These are phyloP conservation scores for Columba janthina DNA, from an alignment of 2,113 vertebrate species.

Conservation along the genomic window DNA sequence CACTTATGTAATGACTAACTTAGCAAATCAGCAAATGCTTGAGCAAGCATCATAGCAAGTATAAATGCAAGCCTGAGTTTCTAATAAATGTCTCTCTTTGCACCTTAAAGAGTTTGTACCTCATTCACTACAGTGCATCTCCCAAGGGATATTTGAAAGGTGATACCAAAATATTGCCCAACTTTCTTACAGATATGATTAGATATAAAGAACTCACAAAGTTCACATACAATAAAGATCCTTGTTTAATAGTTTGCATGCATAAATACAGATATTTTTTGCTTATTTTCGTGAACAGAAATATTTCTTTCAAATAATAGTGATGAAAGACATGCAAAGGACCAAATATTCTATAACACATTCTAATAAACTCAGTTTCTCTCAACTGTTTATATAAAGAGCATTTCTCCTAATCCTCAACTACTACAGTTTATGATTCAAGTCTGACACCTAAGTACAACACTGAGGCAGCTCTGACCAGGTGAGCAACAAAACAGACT, in stretches of 20 bases:
- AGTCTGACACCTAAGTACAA: background rate
- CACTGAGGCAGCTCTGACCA: background rate
- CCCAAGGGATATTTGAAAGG: background rate
- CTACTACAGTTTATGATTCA: background rate
- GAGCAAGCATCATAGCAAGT: too few relatives aligned
- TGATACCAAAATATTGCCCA: background rate
- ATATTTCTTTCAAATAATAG: background rate
- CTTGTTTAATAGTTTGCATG: background rate
- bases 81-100: too few relatives aligned
- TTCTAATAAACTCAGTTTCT: background rate
- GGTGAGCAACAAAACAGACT: background rate
- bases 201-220: background rate
- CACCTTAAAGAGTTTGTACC: too few relatives aligned
- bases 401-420: background rate
- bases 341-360: background rate
- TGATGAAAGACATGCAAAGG: background rate
- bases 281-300: background rate
- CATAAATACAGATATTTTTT: background rate
- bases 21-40: too few relatives aligned
- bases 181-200: background rate
- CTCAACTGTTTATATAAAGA: background rate
- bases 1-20: too few relatives aligned
- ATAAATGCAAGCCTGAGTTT: too few relatives aligned
- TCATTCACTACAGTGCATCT: rapidly evolving
- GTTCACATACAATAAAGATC: background rate